Conservation (phyloP, 2,888 invertebrate genomes). For the Lydus trimaculatus region DNA sequence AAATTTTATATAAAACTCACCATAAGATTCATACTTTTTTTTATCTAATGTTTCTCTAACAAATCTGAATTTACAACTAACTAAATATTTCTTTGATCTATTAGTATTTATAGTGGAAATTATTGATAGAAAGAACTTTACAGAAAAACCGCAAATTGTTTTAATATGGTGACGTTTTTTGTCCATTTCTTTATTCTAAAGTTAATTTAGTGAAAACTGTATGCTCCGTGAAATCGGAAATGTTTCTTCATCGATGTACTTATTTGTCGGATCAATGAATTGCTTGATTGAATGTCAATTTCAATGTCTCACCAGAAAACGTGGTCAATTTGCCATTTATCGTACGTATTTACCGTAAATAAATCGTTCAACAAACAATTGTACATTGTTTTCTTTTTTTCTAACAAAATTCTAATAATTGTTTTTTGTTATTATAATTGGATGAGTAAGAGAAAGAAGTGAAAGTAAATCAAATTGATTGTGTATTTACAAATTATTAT, state of each 20-base stretch:
- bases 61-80: background rate
- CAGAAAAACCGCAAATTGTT: background rate
- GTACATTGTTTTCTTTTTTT: background rate
- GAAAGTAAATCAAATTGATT: too few relatives aligned
- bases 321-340: background rate
- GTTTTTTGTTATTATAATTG: too few relatives aligned
- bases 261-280: slow-evolving; percentile 14
- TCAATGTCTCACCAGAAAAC: slow-evolving; percentile 21
- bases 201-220: background rate
- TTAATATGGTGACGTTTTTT: background rate
- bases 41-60: background rate
- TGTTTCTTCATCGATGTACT: slow-evolving; percentile 14
- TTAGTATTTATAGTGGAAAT: background rate
- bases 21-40: background rate
- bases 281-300: slow-evolving; percentile 30
- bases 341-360: too few relatives aligned
- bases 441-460: background rate
- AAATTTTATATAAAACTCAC: background rate
- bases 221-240: background rate
- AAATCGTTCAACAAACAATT: too few relatives aligned
- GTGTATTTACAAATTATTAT: too few relatives aligned
- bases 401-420: too few relatives aligned
- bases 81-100: background rate
- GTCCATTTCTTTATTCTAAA: background rate
- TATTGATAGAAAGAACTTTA: background rate